Evolutionary conservation across 2,113 vertebrate genomes (phyloP).

Genomic region (Percopsis transmontana): DNA sequence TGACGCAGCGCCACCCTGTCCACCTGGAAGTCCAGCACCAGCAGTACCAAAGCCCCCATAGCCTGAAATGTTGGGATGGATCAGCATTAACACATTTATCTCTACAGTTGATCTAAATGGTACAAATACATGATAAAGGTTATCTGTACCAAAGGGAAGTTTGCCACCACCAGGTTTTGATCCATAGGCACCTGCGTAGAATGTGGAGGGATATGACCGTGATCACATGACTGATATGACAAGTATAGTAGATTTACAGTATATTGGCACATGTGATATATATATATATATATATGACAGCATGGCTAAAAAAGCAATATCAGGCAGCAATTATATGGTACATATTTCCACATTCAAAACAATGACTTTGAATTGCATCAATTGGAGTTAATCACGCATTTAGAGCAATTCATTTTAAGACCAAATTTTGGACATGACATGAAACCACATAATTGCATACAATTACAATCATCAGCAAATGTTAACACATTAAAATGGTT

Average conservation of each 20-base stretch:
- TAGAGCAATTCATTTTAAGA: not conserved
- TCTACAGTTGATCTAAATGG: too few species aligned
- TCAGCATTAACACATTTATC: not conserved
- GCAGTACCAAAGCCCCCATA: conserved; percentile 75
- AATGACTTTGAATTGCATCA: conserved; percentile 1
- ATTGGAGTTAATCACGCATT: conserved; percentile 1
- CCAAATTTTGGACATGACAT: conserved; percentile 5
- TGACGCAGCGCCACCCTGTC: conserved; percentile 68
- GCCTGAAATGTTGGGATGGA: conserved; percentile 73
- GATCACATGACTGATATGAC: conserved; percentile 1
- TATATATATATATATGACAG: too few species aligned
- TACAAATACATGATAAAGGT: too few species aligned
- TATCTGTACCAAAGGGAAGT: conserved; percentile 77
- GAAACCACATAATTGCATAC: conserved; percentile 19
- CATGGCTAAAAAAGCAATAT: not conserved
- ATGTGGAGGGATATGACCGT: conserved; percentile 8
- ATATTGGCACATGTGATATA: too few species aligned
- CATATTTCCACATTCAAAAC: not conserved
- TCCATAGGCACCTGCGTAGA: conserved; percentile 83
- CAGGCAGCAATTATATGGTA: conserved; percentile 1
- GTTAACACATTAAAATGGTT: conserved; percentile 8
- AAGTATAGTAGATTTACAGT: too few species aligned
- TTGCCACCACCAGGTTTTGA: conserved; percentile 86
- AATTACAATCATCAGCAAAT: conserved; percentile 12
- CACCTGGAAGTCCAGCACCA: conserved; percentile 73